phyloP scores from a whole-genome alignment of 2,888 invertebrate species.

The Rhopalosiphum nymphaeae region DNA sequence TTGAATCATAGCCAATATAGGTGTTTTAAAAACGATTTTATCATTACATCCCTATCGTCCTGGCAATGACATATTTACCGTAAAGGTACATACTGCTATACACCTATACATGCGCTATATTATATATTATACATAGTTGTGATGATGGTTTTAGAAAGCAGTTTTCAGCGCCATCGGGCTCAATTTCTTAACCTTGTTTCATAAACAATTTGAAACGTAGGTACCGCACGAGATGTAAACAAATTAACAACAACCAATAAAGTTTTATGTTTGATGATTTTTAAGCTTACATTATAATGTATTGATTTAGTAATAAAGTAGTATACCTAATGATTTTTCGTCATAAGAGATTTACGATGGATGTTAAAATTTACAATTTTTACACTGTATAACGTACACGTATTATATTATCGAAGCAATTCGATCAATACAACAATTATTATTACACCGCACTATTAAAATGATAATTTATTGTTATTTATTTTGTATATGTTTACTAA shows the following conservation, averaged over 20 bases:
- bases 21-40: neutral
- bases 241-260: constrained; percentile 2
- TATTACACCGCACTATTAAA: neutral
- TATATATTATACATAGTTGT: neutral
- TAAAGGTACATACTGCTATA: neutral
- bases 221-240: neutral
- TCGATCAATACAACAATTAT: neutral
- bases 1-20: neutral
- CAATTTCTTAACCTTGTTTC: constrained; percentile 38
- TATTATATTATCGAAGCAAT: neutral
- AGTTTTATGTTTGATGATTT: neutral
- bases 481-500: neutral
- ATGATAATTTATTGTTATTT: neutral
- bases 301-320: neutral
- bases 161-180: constrained; percentile 5
- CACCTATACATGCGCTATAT: neutral
- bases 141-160: constrained; percentile 40
- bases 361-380: neutral
- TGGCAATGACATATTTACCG: neutral
- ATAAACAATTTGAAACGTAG: neutral
- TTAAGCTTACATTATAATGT: neutral
- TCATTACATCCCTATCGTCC: neutral
- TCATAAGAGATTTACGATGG: neutral
- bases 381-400: neutral
- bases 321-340: neutral